Conservation (phyloP, 1,140 invertebrate genomes). For the Drosophila cardini region DNA sequence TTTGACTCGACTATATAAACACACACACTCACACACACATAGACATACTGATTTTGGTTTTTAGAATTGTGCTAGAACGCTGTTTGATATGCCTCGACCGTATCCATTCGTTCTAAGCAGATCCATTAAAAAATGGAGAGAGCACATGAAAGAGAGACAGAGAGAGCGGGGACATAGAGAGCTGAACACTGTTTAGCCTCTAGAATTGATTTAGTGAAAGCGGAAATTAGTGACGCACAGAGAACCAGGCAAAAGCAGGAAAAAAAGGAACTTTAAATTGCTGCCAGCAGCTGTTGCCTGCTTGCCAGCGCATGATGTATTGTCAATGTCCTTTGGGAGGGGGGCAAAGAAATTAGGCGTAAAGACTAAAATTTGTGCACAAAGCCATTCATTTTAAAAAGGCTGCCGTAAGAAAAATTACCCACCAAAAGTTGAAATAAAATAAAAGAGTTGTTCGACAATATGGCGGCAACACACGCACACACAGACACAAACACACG, state of each 20-base stretch:
- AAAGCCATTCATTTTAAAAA: conserved; percentile 78
- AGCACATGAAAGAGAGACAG: background rate
- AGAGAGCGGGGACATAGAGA: conserved; percentile 14
- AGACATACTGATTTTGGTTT: conserved; percentile 32
- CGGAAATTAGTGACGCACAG: conserved; percentile 77
- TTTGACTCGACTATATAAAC: conserved; percentile 37
- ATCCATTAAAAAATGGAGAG: conserved; percentile 40
- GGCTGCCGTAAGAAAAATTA: conserved; percentile 70
- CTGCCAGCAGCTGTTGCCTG: conserved; percentile 75
- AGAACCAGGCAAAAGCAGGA: conserved; percentile 36
- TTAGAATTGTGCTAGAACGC: conserved; percentile 53
- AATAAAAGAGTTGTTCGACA: conserved; percentile 73
- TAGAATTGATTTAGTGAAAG: conserved; percentile 79
- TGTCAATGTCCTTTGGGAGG: conserved; percentile 47
- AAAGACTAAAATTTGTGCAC: conserved; percentile 77
- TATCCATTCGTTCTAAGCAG: conserved; percentile 63
- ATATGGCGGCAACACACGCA: conserved; percentile 56
- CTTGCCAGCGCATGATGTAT: conserved; percentile 77
- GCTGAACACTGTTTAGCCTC: conserved; percentile 63
- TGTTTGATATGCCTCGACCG: conserved; percentile 64
- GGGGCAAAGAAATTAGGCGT: conserved; percentile 76
- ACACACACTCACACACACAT: conserved; percentile 20
- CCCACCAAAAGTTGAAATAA: conserved; percentile 47
- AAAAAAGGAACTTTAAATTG: conserved; percentile 68
- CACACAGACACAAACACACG: conserved; percentile 24